Evolutionary conservation across 2,797 vertebrate genomes (phyloP), one percentile per base, ranked within the genome.

Genomic region (Anguilla obscura): DNA sequence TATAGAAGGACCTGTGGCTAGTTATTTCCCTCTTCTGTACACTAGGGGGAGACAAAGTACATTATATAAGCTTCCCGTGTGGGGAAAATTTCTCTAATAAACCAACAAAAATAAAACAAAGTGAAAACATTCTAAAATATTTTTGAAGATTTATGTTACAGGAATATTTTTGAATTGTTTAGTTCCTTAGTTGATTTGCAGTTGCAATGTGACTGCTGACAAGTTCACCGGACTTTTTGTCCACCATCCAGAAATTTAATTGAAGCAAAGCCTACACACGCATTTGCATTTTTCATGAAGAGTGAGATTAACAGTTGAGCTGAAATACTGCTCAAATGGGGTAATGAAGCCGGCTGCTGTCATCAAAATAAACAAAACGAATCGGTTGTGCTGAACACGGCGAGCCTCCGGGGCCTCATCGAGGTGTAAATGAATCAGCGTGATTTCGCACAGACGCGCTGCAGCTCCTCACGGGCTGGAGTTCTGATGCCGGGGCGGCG

Each of bases 1-100:
- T 3, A 48, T 80, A 36, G 3, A 74, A 10, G 27, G 18, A 36
- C 5, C 16, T 82, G 16, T 1, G 5, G 14, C 14, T 45, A 40
- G 33, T 6, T 40, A 40, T 14, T 9, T 79, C 40, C 33, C 9
- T 79, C 1, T 33, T 79, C 3, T 33, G 40, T 48, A 48, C 79
- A 82, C 79, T 82, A 82, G 79, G n/a, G 79, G 79, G 79, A 24
- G 79, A 82, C 79, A 82, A 50, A 50, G 79, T 50, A 82, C 33
- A 76, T 2, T 71, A 76, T 21, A 36, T 40, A 69, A 4, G n/a
- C 10, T 33, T 2, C 18, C 6, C 1, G n/a, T 71, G 18, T 14
- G 8, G 14, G 2, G 12, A 60, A 24, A 24, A 3, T 6, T 71
- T n/a, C n/a, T 27, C 27, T 71, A 8, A 30, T 1, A 71, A n/a